phyloP scores from a whole-genome alignment of 2,888 invertebrate species.

The Daptonema setosum region DNA sequence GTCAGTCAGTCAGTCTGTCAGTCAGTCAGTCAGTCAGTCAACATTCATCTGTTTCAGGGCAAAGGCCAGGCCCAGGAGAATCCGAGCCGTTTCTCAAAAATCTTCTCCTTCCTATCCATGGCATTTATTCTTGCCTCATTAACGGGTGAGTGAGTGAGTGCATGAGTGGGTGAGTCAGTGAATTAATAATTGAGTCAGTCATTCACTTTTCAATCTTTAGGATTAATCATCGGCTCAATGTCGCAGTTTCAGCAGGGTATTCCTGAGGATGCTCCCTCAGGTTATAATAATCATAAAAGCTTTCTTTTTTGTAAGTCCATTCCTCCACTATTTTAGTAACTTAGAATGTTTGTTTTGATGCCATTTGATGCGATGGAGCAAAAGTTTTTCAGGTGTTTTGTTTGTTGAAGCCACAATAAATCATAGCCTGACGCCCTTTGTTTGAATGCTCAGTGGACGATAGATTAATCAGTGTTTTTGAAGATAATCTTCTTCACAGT shows the following conservation, averaged over 20 bases:
- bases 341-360: background rate
- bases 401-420: background rate
- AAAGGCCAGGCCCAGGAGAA: background rate
- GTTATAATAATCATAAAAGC: background rate
- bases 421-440: too few species aligned
- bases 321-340: too few species aligned
- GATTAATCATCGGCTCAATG: conserved; percentile 22
- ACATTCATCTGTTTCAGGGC: background rate
- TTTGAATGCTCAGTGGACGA: too few species aligned
- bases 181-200: background rate
- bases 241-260: conserved; percentile 19
- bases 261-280: conserved; percentile 10
- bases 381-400: background rate
- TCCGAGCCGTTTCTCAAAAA: conserved; percentile 9
- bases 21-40: background rate
- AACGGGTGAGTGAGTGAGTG: background rate
- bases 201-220: conserved; percentile 4
- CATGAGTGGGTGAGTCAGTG: background rate
- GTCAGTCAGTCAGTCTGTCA: too few species aligned
- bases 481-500: too few species aligned
- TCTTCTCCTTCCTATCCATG: conserved; percentile 20
- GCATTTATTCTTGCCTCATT: conserved; percentile 12
- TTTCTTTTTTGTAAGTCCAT: background rate
- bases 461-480: background rate
- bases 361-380: too few species aligned